Percentiles rank a stretch among this genome's conserved stretches.
Conservation (phyloP, 2,888 invertebrate genomes). For the Torymus texanus region DNA sequence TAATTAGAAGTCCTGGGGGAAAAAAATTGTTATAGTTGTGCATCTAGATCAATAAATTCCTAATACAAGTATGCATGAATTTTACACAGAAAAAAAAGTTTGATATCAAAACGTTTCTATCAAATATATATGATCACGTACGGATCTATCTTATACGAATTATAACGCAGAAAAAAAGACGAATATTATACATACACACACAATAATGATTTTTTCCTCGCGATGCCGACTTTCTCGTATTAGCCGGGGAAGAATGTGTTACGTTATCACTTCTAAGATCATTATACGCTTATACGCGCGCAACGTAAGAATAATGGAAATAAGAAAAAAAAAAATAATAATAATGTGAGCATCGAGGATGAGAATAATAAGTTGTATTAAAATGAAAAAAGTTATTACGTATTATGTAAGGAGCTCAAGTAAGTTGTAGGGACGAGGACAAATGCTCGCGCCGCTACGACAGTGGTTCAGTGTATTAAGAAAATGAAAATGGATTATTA, state of each 20-base stretch:
- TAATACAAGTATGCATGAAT: neutral
- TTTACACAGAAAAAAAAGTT: slow-evolving; percentile 19
- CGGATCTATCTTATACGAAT: slow-evolving; percentile 16
- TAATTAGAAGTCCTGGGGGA: slow-evolving; percentile 4
- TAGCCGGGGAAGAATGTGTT: neutral
- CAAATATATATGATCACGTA: slow-evolving; percentile 19
- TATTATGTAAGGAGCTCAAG: slow-evolving; percentile 47
- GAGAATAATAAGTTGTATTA: slow-evolving; percentile 54
- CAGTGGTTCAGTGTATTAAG: slow-evolving; percentile 36
- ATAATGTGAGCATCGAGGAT: slow-evolving; percentile 27
- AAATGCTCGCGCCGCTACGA: neutral
- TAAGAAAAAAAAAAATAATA: slow-evolving; percentile 16
- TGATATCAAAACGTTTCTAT: slow-evolving; percentile 8
- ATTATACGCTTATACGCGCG: slow-evolving; percentile 43
- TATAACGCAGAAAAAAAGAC: slow-evolving; percentile 14
- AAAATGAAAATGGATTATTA: slow-evolving; percentile 21
- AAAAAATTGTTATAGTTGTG: slow-evolving; percentile 34
- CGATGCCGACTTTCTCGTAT: slow-evolving; percentile 37
- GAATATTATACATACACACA: slow-evolving; percentile 9
- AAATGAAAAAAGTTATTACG: slow-evolving; percentile 34
- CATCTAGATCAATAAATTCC: slow-evolving; percentile 5
- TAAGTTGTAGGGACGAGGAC: slow-evolving; percentile 42
- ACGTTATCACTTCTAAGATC: slow-evolving; percentile 35
- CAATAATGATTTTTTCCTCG: slow-evolving; percentile 31
- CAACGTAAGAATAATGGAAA: slow-evolving; percentile 14